Conservation (phyloP, 2,888 invertebrate species). For the Notodonta dromedarius region DNA sequence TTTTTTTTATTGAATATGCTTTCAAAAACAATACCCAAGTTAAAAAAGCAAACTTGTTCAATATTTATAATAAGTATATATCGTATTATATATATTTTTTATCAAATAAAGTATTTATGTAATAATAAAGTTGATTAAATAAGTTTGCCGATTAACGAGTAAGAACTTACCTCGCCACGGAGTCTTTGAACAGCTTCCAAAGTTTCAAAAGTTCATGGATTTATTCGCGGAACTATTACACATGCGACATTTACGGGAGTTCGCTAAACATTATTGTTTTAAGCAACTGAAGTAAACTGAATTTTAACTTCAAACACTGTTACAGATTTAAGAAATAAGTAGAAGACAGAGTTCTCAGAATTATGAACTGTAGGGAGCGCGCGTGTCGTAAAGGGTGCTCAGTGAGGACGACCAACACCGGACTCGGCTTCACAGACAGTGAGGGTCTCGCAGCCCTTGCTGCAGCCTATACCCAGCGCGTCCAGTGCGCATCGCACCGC, state of each 20-base stretch:
- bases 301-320: no score
- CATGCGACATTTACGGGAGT: background rate
- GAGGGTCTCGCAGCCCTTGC: slow-evolving; percentile 13
- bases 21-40: no score
- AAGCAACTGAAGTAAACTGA: slow-evolving; percentile 7
- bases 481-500: slow-evolving; percentile 51
- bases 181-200: background rate
- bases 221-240: background rate
- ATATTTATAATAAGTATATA: no score
- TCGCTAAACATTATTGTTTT: background rate
- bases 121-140: background rate
- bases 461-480: slow-evolving; percentile 37
- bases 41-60: background rate
- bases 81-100: no score
- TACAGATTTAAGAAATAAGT: slow-evolving; percentile 7
- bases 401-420: slow-evolving; percentile 17
- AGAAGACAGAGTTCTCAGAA: background rate
- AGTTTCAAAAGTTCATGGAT: background rate
- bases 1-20: no score
- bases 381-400: slow-evolving; percentile 17
- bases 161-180: slow-evolving; percentile 3
- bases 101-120: no score
- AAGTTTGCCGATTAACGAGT: background rate
- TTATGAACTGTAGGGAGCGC: slow-evolving; percentile 13
- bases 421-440: slow-evolving; percentile 27